phyloP scores from a whole-genome alignment of 2,888 invertebrate genomes.

The Papilio demoleus region DNA sequence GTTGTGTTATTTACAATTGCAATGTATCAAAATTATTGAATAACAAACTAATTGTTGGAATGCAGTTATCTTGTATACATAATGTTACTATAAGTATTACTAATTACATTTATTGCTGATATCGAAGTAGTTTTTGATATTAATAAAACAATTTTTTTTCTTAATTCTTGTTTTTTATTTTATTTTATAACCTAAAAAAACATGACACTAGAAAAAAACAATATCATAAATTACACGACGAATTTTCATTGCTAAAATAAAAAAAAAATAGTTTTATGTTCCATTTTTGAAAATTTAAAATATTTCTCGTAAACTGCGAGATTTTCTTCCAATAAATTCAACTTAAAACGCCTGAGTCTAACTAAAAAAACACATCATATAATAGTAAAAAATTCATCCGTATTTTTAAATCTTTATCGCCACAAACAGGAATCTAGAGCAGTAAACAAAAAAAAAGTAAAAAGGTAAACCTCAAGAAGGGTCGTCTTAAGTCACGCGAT shows the following conservation, averaged over 20 bases:
- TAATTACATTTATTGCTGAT: conserved; percentile 52
- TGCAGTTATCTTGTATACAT: conserved; percentile 46
- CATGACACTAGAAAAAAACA: too few relatives aligned
- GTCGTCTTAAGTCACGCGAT: conserved; percentile 43
- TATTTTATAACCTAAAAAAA: background rate
- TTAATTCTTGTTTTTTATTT: conserved; percentile 46
- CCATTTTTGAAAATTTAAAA: too few relatives aligned
- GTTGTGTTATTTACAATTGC: conserved; percentile 32
- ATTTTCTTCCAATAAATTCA: too few relatives aligned
- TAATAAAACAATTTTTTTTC: conserved; percentile 57
- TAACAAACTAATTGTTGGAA: background rate
- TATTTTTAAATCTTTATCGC: too few relatives aligned
- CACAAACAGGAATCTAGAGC: background rate
- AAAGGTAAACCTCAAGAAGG: conserved; percentile 18
- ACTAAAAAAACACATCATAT: too few relatives aligned
- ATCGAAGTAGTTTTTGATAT: conserved; percentile 57
- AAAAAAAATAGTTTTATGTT: too few relatives aligned
- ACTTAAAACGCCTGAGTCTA: too few relatives aligned
- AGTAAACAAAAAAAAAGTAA: conserved; percentile 19
- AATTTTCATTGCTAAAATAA: too few relatives aligned
- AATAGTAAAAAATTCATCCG: too few relatives aligned
- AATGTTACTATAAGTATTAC: conserved; percentile 55
- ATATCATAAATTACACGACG: too few relatives aligned
- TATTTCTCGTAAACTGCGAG: too few relatives aligned
- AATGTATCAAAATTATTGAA: conserved; percentile 11